Conservation (phyloP, 2,797 vertebrate species). For the Lepilemur septentrionalis region DNA sequence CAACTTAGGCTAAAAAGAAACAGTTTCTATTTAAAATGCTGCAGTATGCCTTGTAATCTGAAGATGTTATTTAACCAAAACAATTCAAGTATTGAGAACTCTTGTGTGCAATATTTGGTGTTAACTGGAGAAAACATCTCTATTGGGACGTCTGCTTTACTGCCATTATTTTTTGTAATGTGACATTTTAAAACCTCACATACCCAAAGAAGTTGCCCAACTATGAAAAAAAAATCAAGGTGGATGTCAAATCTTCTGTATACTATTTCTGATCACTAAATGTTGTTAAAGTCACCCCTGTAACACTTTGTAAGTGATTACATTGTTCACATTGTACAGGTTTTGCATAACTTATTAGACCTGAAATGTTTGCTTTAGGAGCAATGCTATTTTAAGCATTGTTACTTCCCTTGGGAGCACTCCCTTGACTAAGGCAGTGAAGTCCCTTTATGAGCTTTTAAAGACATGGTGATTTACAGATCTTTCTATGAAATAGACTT, state of each 20-base stretch:
- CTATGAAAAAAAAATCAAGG: not conserved
- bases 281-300: not conserved
- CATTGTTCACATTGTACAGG: not conserved
- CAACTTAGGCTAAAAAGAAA: not conserved
- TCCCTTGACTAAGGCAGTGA: not conserved
- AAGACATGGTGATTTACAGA: not conserved
- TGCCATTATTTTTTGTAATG: not conserved
- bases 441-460: not conserved
- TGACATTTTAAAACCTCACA: not conserved
- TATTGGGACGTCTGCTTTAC: not conserved
- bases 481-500: not conserved
- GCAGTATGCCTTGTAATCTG: not conserved
- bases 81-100: not conserved
- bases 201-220: not conserved
- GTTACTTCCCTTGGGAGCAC: not conserved
- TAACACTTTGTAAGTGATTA: not conserved
- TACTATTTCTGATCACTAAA: not conserved
- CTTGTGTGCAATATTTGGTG: not conserved
- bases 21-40: not conserved
- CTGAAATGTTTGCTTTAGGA: not conserved
- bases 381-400: not conserved
- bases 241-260: not conserved
- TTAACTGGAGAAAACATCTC: not conserved
- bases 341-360: not conserved
- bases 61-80: not conserved